A percentile compares a stretch with the other conserved stretches of the same genome.
phyloP scores from a whole-genome alignment of 2,797 vertebrate genomes.

The Anguilla anguilla region DNA sequence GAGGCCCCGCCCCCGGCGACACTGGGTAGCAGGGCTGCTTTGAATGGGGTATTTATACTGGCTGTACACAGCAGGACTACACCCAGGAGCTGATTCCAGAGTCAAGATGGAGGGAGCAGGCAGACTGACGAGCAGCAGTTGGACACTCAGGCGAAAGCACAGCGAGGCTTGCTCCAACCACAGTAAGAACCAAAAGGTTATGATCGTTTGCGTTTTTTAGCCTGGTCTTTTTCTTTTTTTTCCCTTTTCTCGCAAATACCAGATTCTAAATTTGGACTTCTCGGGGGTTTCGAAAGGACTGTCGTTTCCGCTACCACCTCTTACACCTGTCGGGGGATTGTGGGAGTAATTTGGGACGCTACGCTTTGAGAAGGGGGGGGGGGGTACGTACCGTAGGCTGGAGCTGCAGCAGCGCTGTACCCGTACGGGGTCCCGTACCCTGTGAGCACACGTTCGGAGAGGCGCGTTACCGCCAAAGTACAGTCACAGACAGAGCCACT shows the following conservation, averaged over 20 bases:
- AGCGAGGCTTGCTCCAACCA: constrained; percentile 82
- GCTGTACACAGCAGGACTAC: constrained; percentile 75
- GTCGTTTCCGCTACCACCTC: constrained; percentile 23
- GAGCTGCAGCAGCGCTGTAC: constrained; percentile 89
- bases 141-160: constrained; percentile 77
- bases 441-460: constrained; percentile 56
- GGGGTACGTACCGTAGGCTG: constrained; percentile 91
- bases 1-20: not conserved
- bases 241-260: not conserved
- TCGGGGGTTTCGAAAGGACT: constrained; percentile 16
- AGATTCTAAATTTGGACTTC: constrained; percentile 36
- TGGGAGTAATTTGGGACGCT: constrained; percentile 37
- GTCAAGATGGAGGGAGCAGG: constrained; percentile 71
- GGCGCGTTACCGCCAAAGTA: not conserved
- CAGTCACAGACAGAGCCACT: not conserved
- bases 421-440: constrained; percentile 95
- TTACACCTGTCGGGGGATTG: constrained; percentile 26
- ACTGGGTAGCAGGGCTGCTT: constrained; percentile 77
- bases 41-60: constrained; percentile 76
- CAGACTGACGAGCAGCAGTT: constrained; percentile 79
- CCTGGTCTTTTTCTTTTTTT: not conserved
- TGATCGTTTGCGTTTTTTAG: constrained; percentile 51
- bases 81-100: constrained; percentile 58
- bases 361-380: constrained; percentile 5
- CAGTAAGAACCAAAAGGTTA: constrained; percentile 84